Percentiles rank a stretch among this genome's conserved stretches.
Evolutionary conservation across 2,113 vertebrate genomes (phyloP).

Genomic region (Theristicus caerulescens): DNA sequence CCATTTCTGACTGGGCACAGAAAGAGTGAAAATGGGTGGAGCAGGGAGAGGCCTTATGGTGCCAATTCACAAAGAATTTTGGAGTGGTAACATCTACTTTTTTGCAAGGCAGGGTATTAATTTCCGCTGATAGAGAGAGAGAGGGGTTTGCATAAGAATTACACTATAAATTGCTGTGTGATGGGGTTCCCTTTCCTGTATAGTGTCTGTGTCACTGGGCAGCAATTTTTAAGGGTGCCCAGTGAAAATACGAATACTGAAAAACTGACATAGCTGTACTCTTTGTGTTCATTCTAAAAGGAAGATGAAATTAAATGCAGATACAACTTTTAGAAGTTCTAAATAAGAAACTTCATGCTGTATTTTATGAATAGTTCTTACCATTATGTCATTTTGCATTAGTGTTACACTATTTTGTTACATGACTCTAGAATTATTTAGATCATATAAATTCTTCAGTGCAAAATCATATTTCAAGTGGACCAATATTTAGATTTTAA

Average conservation of each 20-base stretch:
- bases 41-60: not conserved
- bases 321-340: not conserved
- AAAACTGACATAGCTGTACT: not conserved
- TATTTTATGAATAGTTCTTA: not conserved
- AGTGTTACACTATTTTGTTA: not conserved
- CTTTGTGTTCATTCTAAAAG: not conserved
- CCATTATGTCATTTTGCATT: not conserved
- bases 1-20: not conserved
- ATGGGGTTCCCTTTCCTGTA: not conserved
- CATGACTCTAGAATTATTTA: not conserved
- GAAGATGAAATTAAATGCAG: not conserved
- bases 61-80: not conserved
- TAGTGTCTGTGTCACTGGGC: not conserved
- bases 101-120: not conserved
- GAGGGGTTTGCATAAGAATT: not conserved
- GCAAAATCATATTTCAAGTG: not conserved
- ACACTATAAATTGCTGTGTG: not conserved
- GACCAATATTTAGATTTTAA: not conserved
- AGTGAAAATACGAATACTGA: not conserved
- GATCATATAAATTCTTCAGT: not conserved
- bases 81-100: not conserved
- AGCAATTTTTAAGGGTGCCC: not conserved
- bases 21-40: not conserved
- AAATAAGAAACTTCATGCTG: not conserved
- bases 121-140: not conserved